These are phyloP conservation scores for Drosophila malerkotliana DNA, from an alignment of 1,140 invertebrate genomes.

Conservation along the genomic window DNA sequence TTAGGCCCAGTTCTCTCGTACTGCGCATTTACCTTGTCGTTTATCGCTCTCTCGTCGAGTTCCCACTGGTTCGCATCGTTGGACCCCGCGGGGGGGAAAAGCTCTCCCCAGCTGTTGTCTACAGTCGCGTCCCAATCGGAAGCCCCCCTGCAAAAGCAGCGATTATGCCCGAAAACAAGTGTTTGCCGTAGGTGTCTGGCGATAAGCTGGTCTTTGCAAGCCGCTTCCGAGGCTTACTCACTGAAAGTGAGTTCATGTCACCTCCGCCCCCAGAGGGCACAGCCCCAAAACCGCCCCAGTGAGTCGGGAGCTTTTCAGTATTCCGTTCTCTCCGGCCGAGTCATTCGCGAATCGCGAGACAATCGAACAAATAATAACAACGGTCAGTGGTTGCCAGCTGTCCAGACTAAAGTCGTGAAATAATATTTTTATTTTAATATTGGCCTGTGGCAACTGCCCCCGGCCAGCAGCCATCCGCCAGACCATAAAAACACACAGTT, in stretches of 20 bases:
- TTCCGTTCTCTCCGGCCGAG: slow-evolving; percentile 44
- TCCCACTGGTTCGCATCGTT: slow-evolving; percentile 2
- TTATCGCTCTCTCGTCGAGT: slow-evolving; percentile 34
- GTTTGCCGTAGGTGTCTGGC: background rate
- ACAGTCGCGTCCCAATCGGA: slow-evolving; percentile 38
- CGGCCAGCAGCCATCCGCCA: background rate
- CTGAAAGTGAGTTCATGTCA: background rate
- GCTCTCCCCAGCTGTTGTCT: slow-evolving; percentile 60
- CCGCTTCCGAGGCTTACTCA: slow-evolving; percentile 16
- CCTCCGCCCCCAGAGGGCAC: slow-evolving; percentile 2
- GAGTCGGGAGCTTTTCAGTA: slow-evolving; percentile 14
- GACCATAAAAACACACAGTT: background rate
- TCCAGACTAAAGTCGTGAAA: slow-evolving; percentile 5
- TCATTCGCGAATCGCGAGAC: slow-evolving; percentile 36
- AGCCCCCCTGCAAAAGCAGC: background rate
- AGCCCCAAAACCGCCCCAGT: slow-evolving; percentile 10
- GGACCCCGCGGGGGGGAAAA: slow-evolving; percentile 3
- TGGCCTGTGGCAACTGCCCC: background rate
- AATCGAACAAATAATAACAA: slow-evolving; percentile 47
- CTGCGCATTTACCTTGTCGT: slow-evolving; percentile 45
- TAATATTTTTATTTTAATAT: background rate
- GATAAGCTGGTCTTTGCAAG: slow-evolving; percentile 2
- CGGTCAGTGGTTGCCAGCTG: slow-evolving; percentile 1
- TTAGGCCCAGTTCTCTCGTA: background rate
- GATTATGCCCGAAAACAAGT: background rate